phyloP scores from a whole-genome alignment of 2,113 vertebrate species.

The Sturnus vulgaris region DNA sequence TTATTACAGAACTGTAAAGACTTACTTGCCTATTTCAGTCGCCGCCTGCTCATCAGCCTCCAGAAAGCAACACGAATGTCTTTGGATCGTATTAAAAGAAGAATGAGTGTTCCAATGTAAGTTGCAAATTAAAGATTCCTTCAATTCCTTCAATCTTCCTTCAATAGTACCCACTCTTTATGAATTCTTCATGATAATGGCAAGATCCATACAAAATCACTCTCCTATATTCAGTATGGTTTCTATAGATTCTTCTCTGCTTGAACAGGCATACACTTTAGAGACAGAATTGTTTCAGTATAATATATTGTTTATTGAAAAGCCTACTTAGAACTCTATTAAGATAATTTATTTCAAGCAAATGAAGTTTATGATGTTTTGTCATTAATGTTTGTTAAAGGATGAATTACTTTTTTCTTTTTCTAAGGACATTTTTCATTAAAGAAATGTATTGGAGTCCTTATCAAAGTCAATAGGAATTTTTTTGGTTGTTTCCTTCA shows the following conservation, averaged over 20 bases:
- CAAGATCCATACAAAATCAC: not conserved
- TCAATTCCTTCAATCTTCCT: not conserved
- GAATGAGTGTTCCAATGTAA: conserved; percentile 75
- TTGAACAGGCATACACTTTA: not conserved
- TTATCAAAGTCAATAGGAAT: not conserved
- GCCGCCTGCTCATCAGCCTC: conserved; percentile 76
- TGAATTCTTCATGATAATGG: not conserved
- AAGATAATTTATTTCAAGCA: not conserved
- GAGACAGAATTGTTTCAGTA: not conserved
- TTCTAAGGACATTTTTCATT: not conserved
- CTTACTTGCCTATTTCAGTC: conserved; percentile 75
- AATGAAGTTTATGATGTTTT: not conserved
- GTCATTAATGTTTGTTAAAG: not conserved
- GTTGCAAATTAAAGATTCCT: conserved; percentile 21
- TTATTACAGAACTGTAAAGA: conserved; percentile 78
- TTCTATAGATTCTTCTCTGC: not conserved
- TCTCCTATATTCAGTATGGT: not conserved
- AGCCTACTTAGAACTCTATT: not conserved
- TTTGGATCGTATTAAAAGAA: conserved; percentile 77
- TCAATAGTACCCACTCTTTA: not conserved
- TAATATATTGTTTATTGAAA: not conserved
- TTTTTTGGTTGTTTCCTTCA: not conserved
- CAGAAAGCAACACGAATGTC: conserved; percentile 77
- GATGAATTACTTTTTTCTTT: not conserved
- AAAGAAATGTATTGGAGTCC: not conserved